Base-by-base conservation (phyloP, 37 sponge, comb jelly and placozoan species). In the Halisarca cf. caerulea region DNA sequence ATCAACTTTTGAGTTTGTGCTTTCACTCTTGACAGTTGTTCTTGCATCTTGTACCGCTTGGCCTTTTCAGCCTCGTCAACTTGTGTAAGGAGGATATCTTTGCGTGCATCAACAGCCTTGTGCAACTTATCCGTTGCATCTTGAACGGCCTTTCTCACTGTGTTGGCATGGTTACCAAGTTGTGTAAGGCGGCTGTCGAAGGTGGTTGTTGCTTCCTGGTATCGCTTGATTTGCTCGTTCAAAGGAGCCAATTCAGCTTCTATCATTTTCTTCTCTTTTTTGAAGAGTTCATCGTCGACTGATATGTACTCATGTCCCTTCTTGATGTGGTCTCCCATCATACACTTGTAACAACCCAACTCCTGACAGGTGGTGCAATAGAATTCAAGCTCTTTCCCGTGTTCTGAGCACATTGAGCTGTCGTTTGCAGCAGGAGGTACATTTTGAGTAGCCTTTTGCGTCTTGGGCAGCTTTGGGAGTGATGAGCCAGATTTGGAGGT, bases 61-160 rank as follows among this genome's bases (percentile, higher is more conserved):
- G 24, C 41, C 43, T 74, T 74, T 25, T 74, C 43, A 17, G 36
- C 7, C 8, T 43, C 44, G 36, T 74, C 77, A 41, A 74, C 24
- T 9, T 74, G 77, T 3, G 43, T 74, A 41, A 74, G 0, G 21
- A 74, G 77, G 14, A 44, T 40, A 14, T 74, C 39, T 40, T 74
- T 74, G n/a, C 77, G 42, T 40, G 77, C 77, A 37, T 74, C 77
- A 33, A 74, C 77, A 41, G 77, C 77, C 24, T 74, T 37, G 9
- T 74, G 77, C 0, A 74, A 25, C 24, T 24, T 74, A 25, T 74
- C 77, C 1, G 44, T 18, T 37, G 77, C 42, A 74, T 74, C 45
- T 37, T 74, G 77, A 37, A 74, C 41, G 21, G 77, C 77, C 45
- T 74, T 32, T 7, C 77, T 37, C 8, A 74, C 77, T 24, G 30